phyloP scores from a whole-genome alignment of 2,888 invertebrate species.

The Dryococelus australis region DNA sequence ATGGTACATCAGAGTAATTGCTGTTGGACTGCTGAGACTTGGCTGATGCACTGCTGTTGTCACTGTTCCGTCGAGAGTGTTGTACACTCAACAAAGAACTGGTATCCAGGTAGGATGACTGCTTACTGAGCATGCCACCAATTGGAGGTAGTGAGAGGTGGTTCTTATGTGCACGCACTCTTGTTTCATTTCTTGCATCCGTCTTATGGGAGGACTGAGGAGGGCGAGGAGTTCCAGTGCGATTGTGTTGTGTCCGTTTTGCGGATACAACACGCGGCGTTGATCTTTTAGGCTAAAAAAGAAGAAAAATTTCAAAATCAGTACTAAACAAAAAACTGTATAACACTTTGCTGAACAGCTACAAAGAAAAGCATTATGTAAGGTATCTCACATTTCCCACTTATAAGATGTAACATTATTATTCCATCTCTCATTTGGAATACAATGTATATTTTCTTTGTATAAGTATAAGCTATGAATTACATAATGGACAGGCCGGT shows the following conservation, averaged over 20 bases:
- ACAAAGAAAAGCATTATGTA: no score
- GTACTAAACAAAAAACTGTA: background rate
- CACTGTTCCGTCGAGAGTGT: background rate
- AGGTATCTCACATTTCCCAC: no score
- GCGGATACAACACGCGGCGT: conserved; percentile 32
- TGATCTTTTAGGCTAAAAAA: conserved; percentile 41
- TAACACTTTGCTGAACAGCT: no score
- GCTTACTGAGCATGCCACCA: background rate
- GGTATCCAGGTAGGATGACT: background rate
- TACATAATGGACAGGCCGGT: no score
- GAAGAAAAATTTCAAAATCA: background rate
- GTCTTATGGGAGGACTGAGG: background rate
- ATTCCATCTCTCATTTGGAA: no score
- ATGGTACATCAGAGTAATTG: background rate
- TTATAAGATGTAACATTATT: no score
- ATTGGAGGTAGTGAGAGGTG: conserved; percentile 29
- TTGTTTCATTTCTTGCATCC: conserved; percentile 27
- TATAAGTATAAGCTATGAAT: no score
- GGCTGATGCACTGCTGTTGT: background rate
- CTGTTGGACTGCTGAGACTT: background rate
- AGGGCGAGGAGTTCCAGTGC: conserved; percentile 23
- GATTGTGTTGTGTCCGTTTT: conserved; percentile 35
- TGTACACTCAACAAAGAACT: conserved; percentile 7
- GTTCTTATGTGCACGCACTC: conserved; percentile 13
- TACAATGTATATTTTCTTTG: no score